Evolutionary conservation across 2,888 invertebrate genomes (phyloP), one percentile per base, ranked within the genome.

Genomic region (Helicoverpa assulta): DNA sequence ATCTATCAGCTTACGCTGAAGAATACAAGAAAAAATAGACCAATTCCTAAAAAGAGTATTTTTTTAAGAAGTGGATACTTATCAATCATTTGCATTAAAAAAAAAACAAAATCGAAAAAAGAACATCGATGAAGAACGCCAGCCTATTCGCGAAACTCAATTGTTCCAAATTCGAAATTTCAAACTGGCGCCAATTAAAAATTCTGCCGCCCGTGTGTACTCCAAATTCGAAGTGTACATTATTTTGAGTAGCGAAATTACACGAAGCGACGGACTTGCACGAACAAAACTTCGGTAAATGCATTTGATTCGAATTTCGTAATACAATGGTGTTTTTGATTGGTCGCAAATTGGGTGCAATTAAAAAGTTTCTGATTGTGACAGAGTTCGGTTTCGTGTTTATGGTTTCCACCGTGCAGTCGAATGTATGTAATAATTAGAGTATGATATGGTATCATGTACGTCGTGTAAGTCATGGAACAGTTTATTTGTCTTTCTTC

Each of bases 291-390:
- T 87, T 93, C 89, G 87, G 79, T 84, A 87, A 85, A 84, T 86
- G 87, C 86, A 87, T 86, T 88, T 75, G 80, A 82, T 77, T 81
- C 77, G 82, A 89, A 91, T 89, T 92, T 89, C 86, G 86, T 89
- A 91, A 90, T 90, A 91, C 91, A 94, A 94, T 94, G 93, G 93
- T 91, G 89, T 89, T 87, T 93, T 93, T 91, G 92, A 93, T 91
- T 89, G 92, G 91, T 90, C 90, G 90, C 89, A 87, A 91, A 91
- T 91, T 92, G 89, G 82, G 86, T 90, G 91, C 94, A 94, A 95
- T 95, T 94, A 94, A 95, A 93, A 95, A 93, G 93, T 94, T 94
- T 91, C 76, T 47, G 74, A 81, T 86, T 83, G 78, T 83, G 76
- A 70, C 73, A 72, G 73, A 80, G 73, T 83, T 77, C 59, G 63